phyloP scores from a whole-genome alignment of 2,113 vertebrate species.

The Maylandia zebra region DNA sequence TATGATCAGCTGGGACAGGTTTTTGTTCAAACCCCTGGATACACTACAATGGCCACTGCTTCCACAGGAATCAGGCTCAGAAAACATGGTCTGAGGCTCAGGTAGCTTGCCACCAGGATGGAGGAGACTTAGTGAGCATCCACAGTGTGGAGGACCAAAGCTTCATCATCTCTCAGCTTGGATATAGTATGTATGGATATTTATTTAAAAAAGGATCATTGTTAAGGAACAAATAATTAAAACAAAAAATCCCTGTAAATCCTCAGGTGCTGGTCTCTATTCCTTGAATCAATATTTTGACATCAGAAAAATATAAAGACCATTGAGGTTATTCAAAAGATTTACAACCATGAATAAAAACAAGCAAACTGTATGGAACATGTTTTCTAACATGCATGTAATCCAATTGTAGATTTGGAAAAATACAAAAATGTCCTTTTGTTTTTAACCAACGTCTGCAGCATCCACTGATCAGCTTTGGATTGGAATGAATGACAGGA shows the following conservation, averaged over 20 bases:
- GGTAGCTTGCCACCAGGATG: slow-evolving; percentile 77
- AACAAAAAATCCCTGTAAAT: not conserved
- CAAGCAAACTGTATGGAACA: not conserved
- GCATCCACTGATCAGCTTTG: slow-evolving; percentile 80
- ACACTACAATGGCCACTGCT: slow-evolving; percentile 84
- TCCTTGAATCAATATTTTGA: not conserved
- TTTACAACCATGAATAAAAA: not conserved
- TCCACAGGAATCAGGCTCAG: slow-evolving; percentile 68
- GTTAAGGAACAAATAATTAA: not conserved
- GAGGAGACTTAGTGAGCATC: slow-evolving; percentile 83
- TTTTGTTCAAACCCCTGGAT: slow-evolving; percentile 80
- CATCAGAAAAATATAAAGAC: not conserved
- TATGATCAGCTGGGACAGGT: slow-evolving; percentile 47
- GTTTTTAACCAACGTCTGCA: slow-evolving; percentile 14
- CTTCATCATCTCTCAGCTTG: slow-evolving; percentile 86
- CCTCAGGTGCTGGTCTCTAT: not conserved
- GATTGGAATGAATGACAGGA: slow-evolving; percentile 88
- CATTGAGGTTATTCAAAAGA: not conserved
- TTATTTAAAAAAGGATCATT: not conserved
- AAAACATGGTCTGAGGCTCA: slow-evolving; percentile 78
- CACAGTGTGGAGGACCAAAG: slow-evolving; percentile 84
- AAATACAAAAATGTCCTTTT: not conserved
- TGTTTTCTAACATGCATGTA: not conserved
- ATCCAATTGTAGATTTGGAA: not conserved
- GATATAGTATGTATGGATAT: slow-evolving; percentile 74